Conservation (phyloP, 2,888 invertebrate genomes). For the Operophtera brumata region DNA sequence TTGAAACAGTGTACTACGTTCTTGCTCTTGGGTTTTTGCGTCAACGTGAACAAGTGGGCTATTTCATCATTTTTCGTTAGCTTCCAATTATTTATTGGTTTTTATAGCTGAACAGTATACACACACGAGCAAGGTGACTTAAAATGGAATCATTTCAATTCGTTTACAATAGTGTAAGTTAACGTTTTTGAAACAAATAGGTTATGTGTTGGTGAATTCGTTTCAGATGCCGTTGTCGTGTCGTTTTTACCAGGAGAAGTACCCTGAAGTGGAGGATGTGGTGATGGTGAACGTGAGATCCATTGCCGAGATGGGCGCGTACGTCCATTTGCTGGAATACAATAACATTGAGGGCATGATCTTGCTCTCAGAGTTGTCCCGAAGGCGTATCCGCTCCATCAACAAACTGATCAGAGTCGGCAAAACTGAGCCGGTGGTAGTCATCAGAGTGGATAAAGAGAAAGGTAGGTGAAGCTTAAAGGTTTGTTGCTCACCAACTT, state of each 20-base stretch:
- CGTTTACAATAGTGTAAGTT: background rate
- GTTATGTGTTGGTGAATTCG: slow-evolving; percentile 53
- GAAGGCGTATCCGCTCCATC: slow-evolving; percentile 99
- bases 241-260: slow-evolving; percentile 98
- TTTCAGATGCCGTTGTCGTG: slow-evolving; percentile 93
- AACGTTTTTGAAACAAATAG: slow-evolving; percentile 42
- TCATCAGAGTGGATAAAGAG: slow-evolving; percentile 99
- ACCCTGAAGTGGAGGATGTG: slow-evolving; percentile 99
- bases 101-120: slow-evolving; percentile 38
- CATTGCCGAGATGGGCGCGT: slow-evolving; percentile 99
- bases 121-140: slow-evolving; percentile 51
- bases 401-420: slow-evolving; percentile 99
- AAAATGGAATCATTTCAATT: background rate
- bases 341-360: slow-evolving; percentile 99
- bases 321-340: slow-evolving; percentile 98
- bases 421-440: slow-evolving; percentile 99
- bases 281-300: slow-evolving; percentile 99
- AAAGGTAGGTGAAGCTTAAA: slow-evolving; percentile 84
- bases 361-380: slow-evolving; percentile 96
- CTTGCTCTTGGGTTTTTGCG: too few species aligned
- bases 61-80: slow-evolving; percentile 62
- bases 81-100: slow-evolving; percentile 26
- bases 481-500: too few species aligned
- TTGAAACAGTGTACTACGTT: too few species aligned
- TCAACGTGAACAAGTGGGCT: slow-evolving; percentile 71